These are phyloP conservation scores for Parauchenoglanis ngamensis DNA, from an alignment of 2,797 vertebrate genomes.

Conservation along the genomic window DNA sequence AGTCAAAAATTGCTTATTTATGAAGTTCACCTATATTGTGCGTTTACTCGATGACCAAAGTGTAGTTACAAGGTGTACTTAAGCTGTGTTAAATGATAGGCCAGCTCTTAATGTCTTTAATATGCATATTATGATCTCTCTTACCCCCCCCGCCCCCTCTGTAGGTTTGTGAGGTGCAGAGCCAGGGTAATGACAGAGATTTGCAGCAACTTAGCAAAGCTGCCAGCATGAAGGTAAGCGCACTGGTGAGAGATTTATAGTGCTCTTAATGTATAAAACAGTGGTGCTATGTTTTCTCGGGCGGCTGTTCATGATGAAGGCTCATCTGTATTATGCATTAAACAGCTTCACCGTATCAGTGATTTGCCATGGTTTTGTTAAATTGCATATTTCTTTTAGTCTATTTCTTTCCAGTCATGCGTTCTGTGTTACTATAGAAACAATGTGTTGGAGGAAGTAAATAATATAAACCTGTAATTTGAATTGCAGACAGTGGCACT, in stretches of 20 bases:
- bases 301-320: too few relatives aligned
- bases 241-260: neutral
- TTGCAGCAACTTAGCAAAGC: slow-evolving; percentile 57
- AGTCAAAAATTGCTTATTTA: neutral
- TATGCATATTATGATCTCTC: neutral
- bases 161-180: slow-evolving; percentile 81
- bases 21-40: neutral
- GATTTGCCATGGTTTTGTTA: too few relatives aligned
- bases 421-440: too few relatives aligned
- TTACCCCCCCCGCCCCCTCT: slow-evolving; percentile 28
- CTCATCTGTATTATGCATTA: too few relatives aligned
- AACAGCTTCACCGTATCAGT: too few relatives aligned
- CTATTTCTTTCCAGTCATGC: too few relatives aligned
- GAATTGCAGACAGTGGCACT: too few relatives aligned
- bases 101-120: neutral
- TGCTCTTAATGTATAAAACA: neutral
- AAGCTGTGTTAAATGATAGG: neutral
- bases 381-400: too few relatives aligned
- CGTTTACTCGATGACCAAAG: neutral
- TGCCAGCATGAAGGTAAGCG: slow-evolving; percentile 45
- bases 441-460: too few relatives aligned
- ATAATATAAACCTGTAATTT: neutral
- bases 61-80: neutral
- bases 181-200: slow-evolving; percentile 71
- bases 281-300: neutral